These are phyloP conservation scores for Amphiduros pacificus DNA, from an alignment of 2,888 invertebrate species.

Conservation along the genomic window DNA sequence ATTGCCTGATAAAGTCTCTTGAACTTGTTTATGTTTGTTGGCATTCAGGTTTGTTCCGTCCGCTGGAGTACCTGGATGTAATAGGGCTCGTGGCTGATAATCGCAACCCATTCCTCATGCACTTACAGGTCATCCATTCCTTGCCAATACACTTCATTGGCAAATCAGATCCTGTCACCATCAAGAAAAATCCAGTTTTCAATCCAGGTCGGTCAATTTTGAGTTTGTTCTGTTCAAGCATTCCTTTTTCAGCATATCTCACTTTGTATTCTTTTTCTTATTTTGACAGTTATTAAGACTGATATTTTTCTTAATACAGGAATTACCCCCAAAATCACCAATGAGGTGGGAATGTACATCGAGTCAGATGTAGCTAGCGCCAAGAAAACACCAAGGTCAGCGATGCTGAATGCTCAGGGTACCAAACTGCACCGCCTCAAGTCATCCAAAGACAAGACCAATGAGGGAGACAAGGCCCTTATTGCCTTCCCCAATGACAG, in stretches of 20 bases:
- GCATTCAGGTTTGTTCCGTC: slow-evolving; percentile 55
- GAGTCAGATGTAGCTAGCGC: slow-evolving; percentile 46
- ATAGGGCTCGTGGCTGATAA: slow-evolving; percentile 54
- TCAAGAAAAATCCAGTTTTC: slow-evolving; percentile 46
- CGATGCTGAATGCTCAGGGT: slow-evolving; percentile 43
- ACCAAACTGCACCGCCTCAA: slow-evolving; percentile 40
- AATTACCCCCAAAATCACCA: slow-evolving; percentile 56
- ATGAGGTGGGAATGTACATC: slow-evolving; percentile 57
- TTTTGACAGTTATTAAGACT: background rate
- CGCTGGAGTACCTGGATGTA: slow-evolving; percentile 51
- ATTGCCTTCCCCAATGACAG: slow-evolving; percentile 60
- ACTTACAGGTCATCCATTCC: slow-evolving; percentile 51
- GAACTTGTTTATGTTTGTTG: no score
- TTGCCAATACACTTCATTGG: slow-evolving; percentile 48
- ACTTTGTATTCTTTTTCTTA: background rate
- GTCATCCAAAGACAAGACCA: slow-evolving; percentile 26
- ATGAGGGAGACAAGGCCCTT: slow-evolving; percentile 32
- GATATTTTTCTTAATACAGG: slow-evolving; percentile 34
- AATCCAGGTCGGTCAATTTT: slow-evolving; percentile 55
- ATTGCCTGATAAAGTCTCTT: no score
- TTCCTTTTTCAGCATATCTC: background rate
- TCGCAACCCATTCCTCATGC: slow-evolving; percentile 45
- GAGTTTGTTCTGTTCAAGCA: background rate
- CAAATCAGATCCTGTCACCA: slow-evolving; percentile 45
- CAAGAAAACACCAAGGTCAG: slow-evolving; percentile 43